These are phyloP conservation scores for Leucoma salicis DNA, from an alignment of 2,888 invertebrate genomes.

Conservation along the genomic window DNA sequence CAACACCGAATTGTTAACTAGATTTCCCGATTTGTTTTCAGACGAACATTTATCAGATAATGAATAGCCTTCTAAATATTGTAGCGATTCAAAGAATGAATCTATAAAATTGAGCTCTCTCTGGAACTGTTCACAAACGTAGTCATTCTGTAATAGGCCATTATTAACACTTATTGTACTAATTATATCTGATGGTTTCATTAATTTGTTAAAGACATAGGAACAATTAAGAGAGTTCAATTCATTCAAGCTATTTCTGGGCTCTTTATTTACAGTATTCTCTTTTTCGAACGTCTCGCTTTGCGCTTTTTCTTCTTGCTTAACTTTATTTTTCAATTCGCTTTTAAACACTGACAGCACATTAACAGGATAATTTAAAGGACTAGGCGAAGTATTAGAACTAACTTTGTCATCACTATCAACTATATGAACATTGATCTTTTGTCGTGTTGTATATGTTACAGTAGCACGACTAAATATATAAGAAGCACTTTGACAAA, in stretches of 20 bases:
- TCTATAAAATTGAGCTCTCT: conserved; percentile 74
- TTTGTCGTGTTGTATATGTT: conserved; percentile 67
- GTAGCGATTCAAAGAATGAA: conserved; percentile 74
- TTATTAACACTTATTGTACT: conserved; percentile 64
- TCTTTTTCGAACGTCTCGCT: conserved; percentile 31
- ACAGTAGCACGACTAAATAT: conserved; percentile 64
- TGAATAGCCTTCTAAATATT: conserved; percentile 68
- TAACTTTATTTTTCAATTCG: conserved; percentile 38
- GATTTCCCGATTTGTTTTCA: conserved; percentile 50
- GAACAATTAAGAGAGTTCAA: conserved; percentile 54
- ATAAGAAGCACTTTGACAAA: conserved; percentile 52
- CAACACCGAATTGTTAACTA: conserved; percentile 40
- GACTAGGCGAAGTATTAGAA: conserved; percentile 48
- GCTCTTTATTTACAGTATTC: conserved; percentile 26
- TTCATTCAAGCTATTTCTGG: conserved; percentile 44
- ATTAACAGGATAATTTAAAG: conserved; percentile 61
- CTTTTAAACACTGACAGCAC: conserved; percentile 67
- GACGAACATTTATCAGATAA: conserved; percentile 53
- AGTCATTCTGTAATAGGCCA: conserved; percentile 57
- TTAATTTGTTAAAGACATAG: conserved; percentile 58
- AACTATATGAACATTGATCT: conserved; percentile 67
- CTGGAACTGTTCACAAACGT: conserved; percentile 70
- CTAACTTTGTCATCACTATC: conserved; percentile 45
- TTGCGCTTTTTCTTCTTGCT: conserved; percentile 35
- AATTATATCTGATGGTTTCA: conserved; percentile 75